Conservation (phyloP, 2,797 vertebrate genomes). For the Erethizon dorsatum region DNA sequence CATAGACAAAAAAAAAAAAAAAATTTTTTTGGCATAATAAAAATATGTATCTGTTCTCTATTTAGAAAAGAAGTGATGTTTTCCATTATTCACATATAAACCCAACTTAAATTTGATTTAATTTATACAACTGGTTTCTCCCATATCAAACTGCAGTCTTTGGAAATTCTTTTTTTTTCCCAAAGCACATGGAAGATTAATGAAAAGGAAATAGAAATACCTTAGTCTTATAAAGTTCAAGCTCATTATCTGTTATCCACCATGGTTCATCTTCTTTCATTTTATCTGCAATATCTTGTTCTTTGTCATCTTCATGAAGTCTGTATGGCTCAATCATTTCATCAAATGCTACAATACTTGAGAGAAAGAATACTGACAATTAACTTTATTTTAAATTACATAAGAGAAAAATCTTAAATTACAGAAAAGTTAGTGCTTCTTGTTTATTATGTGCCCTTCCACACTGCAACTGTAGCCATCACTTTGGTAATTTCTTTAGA, state of each 20-base stretch:
- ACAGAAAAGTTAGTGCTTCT: slow-evolving; percentile 43
- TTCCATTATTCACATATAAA: slow-evolving; percentile 1
- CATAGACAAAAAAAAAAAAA: slow-evolving; percentile 36
- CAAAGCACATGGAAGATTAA: background rate
- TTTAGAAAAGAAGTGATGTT: background rate
- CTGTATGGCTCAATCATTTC: slow-evolving; percentile 97
- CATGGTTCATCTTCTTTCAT: slow-evolving; percentile 98
- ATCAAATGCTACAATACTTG: slow-evolving; percentile 94
- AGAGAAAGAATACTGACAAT: background rate
- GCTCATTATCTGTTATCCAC: slow-evolving; percentile 98
- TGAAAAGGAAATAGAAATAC: slow-evolving; percentile 86
- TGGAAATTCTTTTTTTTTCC: background rate
- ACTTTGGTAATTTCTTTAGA: background rate
- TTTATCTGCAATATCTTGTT: slow-evolving; percentile 96
- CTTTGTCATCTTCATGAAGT: slow-evolving; percentile 98
- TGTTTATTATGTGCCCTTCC: background rate
- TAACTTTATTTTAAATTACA: slow-evolving; percentile 40
- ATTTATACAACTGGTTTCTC: background rate
- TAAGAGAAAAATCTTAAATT: slow-evolving; percentile 36
- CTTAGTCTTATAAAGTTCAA: slow-evolving; percentile 98
- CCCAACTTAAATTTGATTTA: slow-evolving; percentile 15
- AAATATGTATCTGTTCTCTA: background rate
- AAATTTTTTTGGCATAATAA: slow-evolving; percentile 48
- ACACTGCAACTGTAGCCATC: background rate
- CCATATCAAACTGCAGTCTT: background rate